A percentile compares a stretch with the other conserved stretches of the same genome.
phyloP scores from a whole-genome alignment of 2,888 invertebrate genomes.

The Saturnia japonica region DNA sequence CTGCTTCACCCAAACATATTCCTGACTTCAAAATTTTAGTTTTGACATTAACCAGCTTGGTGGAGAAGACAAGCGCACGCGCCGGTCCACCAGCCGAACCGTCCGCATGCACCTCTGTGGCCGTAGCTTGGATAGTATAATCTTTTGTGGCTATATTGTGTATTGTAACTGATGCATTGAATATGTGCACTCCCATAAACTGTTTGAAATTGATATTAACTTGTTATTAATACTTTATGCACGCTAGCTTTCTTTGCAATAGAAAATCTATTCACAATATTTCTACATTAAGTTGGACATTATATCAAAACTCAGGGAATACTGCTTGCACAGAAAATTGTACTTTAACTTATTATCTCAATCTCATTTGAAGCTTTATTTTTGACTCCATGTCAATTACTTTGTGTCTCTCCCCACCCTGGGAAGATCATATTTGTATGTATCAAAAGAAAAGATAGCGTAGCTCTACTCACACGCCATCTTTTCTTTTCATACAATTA shows the following conservation, averaged over 20 bases:
- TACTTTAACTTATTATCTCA: too few relatives aligned
- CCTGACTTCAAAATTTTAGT: constrained; percentile 78
- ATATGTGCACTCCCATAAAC: constrained; percentile 93
- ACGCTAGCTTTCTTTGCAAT: neutral
- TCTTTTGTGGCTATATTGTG: constrained; percentile 75
- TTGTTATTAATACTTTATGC: constrained; percentile 21
- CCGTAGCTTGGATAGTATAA: constrained; percentile 87
- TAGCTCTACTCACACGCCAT: too few relatives aligned
- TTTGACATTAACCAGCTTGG: constrained; percentile 85
- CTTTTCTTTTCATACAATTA: too few relatives aligned
- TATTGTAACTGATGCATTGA: constrained; percentile 83
- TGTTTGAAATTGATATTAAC: constrained; percentile 48
- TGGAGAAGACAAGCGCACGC: constrained; percentile 85
- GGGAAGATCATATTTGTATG: too few relatives aligned
- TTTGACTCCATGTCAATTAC: too few relatives aligned
- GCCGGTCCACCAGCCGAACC: constrained; percentile 88
- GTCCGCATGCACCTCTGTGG: constrained; percentile 87
- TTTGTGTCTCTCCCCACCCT: too few relatives aligned
- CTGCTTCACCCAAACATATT: constrained; percentile 87
- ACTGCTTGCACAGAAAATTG: too few relatives aligned
- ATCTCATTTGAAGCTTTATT: too few relatives aligned
- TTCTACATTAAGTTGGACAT: neutral
- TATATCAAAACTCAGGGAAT: neutral
- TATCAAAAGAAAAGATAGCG: too few relatives aligned
- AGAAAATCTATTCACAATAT: neutral